A percentile compares a stretch with the other conserved stretches of the same genome.
These are phyloP conservation scores for Eilema sororculum DNA, from an alignment of 2,888 invertebrate species.

Conservation along the genomic window DNA sequence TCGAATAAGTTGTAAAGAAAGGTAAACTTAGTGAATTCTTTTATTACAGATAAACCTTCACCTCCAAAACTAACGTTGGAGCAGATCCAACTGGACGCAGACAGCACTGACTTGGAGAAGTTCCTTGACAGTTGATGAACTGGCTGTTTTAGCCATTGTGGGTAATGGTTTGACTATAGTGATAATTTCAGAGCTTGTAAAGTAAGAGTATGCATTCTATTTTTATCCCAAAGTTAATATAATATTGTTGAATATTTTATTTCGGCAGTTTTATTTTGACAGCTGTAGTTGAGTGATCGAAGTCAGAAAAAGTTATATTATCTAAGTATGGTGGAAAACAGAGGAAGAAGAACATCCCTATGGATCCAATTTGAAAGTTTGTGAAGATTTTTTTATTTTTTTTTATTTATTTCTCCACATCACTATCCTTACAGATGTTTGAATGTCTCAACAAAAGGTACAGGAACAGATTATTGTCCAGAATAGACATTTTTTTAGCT, in stretches of 20 bases:
- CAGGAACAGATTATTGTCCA: no score
- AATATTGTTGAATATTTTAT: constrained; percentile 62
- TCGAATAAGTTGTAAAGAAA: no score
- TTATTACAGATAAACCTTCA: constrained; percentile 63
- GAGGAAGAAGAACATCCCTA: no score
- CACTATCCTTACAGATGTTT: no score
- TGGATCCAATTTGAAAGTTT: no score
- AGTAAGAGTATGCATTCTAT: constrained; percentile 56
- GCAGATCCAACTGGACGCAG: constrained; percentile 78
- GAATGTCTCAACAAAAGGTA: no score
- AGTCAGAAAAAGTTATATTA: no score
- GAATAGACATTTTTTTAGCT: no score
- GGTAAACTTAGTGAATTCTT: not conserved
- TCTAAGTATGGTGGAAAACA: no score
- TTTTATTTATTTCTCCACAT: no score
- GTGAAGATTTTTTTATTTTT: no score
- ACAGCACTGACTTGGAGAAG: constrained; percentile 72
- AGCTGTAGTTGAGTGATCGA: not conserved
- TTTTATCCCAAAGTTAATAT: constrained; percentile 70
- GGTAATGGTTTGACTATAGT: constrained; percentile 28
- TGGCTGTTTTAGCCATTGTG: not conserved
- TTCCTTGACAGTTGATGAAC: constrained; percentile 76
- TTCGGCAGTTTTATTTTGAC: constrained; percentile 26
- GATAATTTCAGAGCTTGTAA: constrained; percentile 64
- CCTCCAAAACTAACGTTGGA: constrained; percentile 71